Evolutionary conservation across 2,113 vertebrate genomes (phyloP).

Genomic region (Siphamia tubifer): DNA sequence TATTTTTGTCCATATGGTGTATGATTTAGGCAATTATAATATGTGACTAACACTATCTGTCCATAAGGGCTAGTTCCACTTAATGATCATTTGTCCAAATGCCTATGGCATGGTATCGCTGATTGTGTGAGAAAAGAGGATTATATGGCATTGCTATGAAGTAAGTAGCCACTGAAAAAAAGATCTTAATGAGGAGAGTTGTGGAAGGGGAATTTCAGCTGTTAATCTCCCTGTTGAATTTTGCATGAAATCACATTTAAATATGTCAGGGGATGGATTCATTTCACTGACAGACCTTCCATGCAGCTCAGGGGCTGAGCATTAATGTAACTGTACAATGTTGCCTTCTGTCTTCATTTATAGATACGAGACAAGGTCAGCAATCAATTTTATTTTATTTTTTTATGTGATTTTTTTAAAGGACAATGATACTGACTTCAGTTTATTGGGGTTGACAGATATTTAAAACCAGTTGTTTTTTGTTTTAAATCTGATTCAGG

Average conservation of each 20-base stretch:
- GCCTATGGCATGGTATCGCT: not conserved
- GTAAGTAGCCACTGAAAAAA: not conserved
- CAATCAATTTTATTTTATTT: no score
- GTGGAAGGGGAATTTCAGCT: slow-evolving; percentile 10
- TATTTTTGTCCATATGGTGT: no score
- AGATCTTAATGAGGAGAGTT: slow-evolving; percentile 35
- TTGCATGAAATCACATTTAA: slow-evolving; percentile 25
- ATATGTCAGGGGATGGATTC: slow-evolving; percentile 23
- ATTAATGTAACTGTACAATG: not conserved
- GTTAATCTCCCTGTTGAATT: slow-evolving; percentile 25
- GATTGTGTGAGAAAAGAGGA: not conserved
- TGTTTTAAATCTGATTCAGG: no score
- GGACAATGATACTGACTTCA: no score
- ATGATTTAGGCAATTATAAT: no score
- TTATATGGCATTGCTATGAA: slow-evolving; percentile 13
- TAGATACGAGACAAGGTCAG: not conserved
- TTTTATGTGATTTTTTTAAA: not conserved
- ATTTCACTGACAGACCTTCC: slow-evolving; percentile 3
- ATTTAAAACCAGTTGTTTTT: no score
- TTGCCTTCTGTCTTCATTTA: not conserved
- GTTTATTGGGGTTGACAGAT: no score
- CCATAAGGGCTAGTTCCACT: no score
- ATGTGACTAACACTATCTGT: no score
- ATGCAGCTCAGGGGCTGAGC: not conserved
- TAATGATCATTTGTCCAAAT: slow-evolving; percentile 5